A percentile compares a stretch with the other conserved stretches of the same genome.
Conservation (phyloP, 64 coral and sea anemone genomes). For the Montipora capricornis region DNA sequence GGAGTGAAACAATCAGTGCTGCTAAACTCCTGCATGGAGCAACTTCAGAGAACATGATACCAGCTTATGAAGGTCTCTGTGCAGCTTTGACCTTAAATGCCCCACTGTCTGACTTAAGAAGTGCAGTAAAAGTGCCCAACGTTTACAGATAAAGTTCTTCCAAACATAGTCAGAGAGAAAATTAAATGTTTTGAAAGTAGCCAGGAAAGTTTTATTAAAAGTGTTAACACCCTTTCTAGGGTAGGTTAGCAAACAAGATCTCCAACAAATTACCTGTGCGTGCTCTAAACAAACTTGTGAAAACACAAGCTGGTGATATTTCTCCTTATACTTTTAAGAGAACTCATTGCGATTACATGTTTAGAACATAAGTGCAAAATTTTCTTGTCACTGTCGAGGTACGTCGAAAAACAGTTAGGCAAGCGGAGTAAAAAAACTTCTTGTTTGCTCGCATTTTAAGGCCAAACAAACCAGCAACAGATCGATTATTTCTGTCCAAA, state of each 20-base stretch:
- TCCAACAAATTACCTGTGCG: too few species aligned
- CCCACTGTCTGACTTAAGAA: neutral
- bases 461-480: too few species aligned
- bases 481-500: too few species aligned
- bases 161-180: conserved; percentile 7
- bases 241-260: neutral
- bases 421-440: too few species aligned
- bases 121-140: neutral
- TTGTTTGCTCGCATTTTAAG: too few species aligned
- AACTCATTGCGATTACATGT: too few species aligned
- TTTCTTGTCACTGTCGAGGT: too few species aligned
- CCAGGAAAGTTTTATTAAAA: conserved; percentile 18
- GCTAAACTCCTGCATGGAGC: neutral
- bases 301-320: too few species aligned
- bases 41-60: conserved; percentile 1
- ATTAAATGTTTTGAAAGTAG: neutral
- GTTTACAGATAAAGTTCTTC: conserved; percentile 12
- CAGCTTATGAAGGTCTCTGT: conserved; percentile 4
- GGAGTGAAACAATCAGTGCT: neutral
- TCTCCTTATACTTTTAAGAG: too few species aligned
- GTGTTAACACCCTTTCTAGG: conserved; percentile 6
- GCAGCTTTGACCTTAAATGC: neutral
- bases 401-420: too few species aligned
- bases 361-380: too few species aligned
- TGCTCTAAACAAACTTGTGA: too few species aligned